These are phyloP conservation scores for Threskiornis aethiopicus DNA, from an alignment of 2,797 vertebrate species.

Conservation along the genomic window DNA sequence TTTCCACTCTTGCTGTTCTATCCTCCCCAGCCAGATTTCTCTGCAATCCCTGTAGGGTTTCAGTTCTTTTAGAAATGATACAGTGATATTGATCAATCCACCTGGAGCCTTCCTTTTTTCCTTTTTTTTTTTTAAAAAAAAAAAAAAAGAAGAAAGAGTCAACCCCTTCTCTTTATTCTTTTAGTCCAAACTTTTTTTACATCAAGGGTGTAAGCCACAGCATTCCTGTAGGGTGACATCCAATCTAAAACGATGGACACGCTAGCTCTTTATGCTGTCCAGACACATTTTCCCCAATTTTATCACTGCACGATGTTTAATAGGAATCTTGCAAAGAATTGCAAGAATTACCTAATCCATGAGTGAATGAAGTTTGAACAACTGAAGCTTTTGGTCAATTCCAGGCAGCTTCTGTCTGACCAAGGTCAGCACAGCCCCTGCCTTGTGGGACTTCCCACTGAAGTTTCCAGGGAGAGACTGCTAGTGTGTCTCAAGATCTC, in stretches of 20 bases:
- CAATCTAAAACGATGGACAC: not conserved
- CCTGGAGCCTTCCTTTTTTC: not conserved
- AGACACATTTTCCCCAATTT: not conserved
- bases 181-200: not conserved
- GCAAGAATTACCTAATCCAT: not conserved
- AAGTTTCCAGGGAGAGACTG: not conserved
- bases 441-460: not conserved
- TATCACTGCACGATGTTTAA: not conserved
- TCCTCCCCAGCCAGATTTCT: not conserved
- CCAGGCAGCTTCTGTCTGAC: not conserved
- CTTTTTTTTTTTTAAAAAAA: not conserved
- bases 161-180: not conserved
- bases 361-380: not conserved
- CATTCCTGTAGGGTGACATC: not conserved
- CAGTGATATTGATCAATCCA: not conserved
- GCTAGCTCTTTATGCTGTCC: not conserved
- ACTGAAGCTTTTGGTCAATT: not conserved
- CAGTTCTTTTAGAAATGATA: not conserved
- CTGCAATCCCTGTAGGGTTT: not conserved
- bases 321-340: not conserved
- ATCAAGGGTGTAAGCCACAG: not conserved
- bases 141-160: not conserved
- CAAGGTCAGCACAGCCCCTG: not conserved
- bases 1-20: not conserved
- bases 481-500: not conserved